phyloP scores from a whole-genome alignment of 2,113 vertebrate species.

The Trochalopteron elliotii region DNA sequence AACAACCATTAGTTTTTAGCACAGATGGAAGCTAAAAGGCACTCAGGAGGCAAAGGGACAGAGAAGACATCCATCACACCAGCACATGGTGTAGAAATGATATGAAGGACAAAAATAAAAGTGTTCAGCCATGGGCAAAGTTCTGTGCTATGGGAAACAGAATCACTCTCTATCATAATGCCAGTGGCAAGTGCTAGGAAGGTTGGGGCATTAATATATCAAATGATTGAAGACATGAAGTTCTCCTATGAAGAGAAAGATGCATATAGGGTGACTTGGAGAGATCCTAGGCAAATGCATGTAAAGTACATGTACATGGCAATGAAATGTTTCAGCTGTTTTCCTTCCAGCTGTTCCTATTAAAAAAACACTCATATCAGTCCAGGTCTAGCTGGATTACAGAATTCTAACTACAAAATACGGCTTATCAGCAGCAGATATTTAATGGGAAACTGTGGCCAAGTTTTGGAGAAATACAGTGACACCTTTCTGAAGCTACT shows the following conservation, averaged over 20 bases:
- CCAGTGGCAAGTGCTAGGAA: background rate
- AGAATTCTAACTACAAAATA: background rate
- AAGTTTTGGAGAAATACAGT: background rate
- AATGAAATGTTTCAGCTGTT: background rate
- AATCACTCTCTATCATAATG: background rate
- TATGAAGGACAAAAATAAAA: conserved; percentile 31
- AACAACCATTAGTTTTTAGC: background rate
- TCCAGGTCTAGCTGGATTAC: background rate
- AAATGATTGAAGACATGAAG: conserved; percentile 17
- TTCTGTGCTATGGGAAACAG: background rate
- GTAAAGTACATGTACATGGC: background rate
- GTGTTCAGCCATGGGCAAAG: background rate
- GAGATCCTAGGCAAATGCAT: background rate
- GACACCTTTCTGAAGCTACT: background rate
- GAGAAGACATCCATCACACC: conserved; percentile 8
- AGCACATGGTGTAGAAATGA: background rate
- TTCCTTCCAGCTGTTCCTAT: background rate
- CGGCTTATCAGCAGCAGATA: background rate
- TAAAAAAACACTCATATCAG: background rate
- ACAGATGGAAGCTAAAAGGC: conserved; percentile 4
- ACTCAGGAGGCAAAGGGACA: background rate
- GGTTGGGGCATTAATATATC: background rate
- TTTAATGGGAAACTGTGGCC: background rate
- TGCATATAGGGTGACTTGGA: background rate
- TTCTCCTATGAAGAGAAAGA: background rate